These are phyloP conservation scores for Caenorhabditis imperialis DNA, from an alignment of 2,888 invertebrate genomes.

Conservation along the genomic window DNA sequence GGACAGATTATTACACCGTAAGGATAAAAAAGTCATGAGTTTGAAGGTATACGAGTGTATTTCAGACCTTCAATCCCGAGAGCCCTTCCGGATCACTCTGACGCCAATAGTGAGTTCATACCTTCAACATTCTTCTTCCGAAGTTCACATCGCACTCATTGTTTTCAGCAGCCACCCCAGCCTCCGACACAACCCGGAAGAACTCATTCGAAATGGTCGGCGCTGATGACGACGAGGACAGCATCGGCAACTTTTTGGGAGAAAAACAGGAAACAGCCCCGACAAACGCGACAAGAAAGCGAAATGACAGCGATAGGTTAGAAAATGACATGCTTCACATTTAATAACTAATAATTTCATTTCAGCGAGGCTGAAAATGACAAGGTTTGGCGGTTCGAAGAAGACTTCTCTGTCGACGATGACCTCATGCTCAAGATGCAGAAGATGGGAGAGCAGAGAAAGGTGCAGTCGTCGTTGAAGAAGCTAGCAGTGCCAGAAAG, in stretches of 20 bases:
- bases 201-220: slow-evolving; percentile 61
- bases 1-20: slow-evolving; percentile 52
- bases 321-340: neutral
- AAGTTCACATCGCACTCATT: neutral
- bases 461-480: slow-evolving; percentile 25
- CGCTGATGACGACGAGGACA: slow-evolving; percentile 45
- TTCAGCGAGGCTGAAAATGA: slow-evolving; percentile 61
- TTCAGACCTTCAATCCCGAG: slow-evolving; percentile 28
- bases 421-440: slow-evolving; percentile 60
- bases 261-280: slow-evolving; percentile 38
- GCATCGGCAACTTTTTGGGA: slow-evolving; percentile 57
- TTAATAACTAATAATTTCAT: slow-evolving; percentile 1
- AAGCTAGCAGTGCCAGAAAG: slow-evolving; percentile 25
- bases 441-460: slow-evolving; percentile 47
- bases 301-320: slow-evolving; percentile 43
- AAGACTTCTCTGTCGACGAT: slow-evolving; percentile 71
- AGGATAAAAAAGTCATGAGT: neutral
- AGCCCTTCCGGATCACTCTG: slow-evolving; percentile 4
- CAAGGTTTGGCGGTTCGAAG: slow-evolving; percentile 72
- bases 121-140: neutral
- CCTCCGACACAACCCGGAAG: slow-evolving; percentile 30
- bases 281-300: slow-evolving; percentile 11
- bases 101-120: slow-evolving; percentile 24
- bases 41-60: too few relatives aligned
- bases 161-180: slow-evolving; percentile 27